Conservation (phyloP, 2,113 vertebrate genomes). For the Cygnus buccinator region DNA sequence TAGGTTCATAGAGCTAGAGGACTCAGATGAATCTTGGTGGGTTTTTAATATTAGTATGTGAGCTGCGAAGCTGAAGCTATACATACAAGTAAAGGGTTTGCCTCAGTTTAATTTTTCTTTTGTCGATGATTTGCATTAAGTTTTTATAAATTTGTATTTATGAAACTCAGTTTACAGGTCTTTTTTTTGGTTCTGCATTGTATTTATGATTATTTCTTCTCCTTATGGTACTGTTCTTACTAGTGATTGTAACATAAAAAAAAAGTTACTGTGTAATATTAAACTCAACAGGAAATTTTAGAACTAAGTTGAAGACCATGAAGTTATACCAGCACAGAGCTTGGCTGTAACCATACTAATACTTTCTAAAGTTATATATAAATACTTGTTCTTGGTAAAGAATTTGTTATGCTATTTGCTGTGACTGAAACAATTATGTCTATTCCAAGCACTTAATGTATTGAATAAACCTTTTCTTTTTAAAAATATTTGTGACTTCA, state of each 20-base stretch:
- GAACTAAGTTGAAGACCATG: background rate
- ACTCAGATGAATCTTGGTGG: background rate
- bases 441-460: background rate
- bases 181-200: background rate
- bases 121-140: background rate
- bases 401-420: slow-evolving; percentile 18
- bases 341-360: background rate
- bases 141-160: background rate
- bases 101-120: background rate
- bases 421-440: background rate
- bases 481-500: background rate
- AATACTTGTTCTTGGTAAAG: background rate
- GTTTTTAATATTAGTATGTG: background rate
- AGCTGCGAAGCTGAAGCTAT: background rate
- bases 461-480: background rate
- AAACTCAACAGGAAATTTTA: background rate
- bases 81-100: background rate
- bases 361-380: background rate
- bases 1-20: background rate
- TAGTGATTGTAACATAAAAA: background rate
- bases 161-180: background rate
- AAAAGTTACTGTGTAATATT: background rate
- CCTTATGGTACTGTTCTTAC: background rate
- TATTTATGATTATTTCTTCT: background rate
- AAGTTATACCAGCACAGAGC: background rate